Base-by-base conservation (phyloP, 2,888 invertebrate species). In the Eledona agricola region DNA sequence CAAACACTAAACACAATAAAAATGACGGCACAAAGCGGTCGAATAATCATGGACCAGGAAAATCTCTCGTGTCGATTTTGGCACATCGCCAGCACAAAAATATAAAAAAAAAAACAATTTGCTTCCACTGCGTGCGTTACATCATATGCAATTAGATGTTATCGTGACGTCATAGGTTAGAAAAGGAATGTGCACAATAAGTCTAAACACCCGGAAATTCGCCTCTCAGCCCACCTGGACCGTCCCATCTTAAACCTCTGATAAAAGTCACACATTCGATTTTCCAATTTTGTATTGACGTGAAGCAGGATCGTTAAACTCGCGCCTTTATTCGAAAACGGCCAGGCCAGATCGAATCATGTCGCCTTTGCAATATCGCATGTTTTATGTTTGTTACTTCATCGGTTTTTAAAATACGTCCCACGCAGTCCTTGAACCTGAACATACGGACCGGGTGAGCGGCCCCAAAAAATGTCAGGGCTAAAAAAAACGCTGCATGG, bases 401-500 rank as follows among this genome's bases (percentile, higher is more conserved):
- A 37, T 47, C 26, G 40, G 26, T 40, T 40, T 40, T 40, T 40
- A 40, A 40, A 25, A 16, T 25, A 40, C 40, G 19, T 40, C 47
- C 47, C 29, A 47, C 47, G 37, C 47, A 34, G 29, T 51, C 51
- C 51, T 51, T 51, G 51, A 51, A 51, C 49, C 47, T 49, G 49
- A 40, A 25, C 38, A 40, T 17, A 22, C 9, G 15, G 16, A 23
- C 23, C 23, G 22, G 37, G 28, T 13, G 29, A 29, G 38, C 31
- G 32, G 37, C 51, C 31, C 23, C 51, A 15, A 34, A 37, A 43
- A 51, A 51, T 51, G 45, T 51, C 51, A 51, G 45, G 51, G 51
- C 34, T 51, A 45, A 35, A 35, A 37, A 15, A 45, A 46, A 46
- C n/a, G n/a, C 13, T 52, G 51, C 51, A 52, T 38, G 25, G 25